Base-by-base conservation (phyloP, 2,113 vertebrate genomes). In the Colinus virginianus region DNA sequence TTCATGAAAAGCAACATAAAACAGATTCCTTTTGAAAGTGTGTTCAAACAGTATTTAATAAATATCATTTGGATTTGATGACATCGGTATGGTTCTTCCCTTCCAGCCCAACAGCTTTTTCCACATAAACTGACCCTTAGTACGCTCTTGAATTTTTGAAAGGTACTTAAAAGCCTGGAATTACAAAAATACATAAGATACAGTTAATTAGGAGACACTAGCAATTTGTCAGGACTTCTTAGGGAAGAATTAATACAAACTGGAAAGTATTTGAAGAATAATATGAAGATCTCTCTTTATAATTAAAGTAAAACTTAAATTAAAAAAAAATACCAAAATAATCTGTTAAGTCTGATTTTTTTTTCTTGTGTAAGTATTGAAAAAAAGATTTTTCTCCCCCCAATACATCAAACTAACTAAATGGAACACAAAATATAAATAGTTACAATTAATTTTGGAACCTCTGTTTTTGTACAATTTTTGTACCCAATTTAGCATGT, bases 71-170 rank as follows among this genome's bases (percentile, higher is more conserved):
- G 1, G 34, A 53, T 5, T 32, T 51, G 1, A 74, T 15, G 20
- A 70, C 67, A 18, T 8, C 7, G 9, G 1, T 13, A 14, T 21
- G 4, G 77, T 83, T 86, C 34, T 45, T 38, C 32, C 32, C 12
- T 72, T 19, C 13, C 0, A 0, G 13, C 6, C 7, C 53, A 28
- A 12, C 8, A 1, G 1, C 20, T 13, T 68, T 87, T 91, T 84
- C 71, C 53, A 59, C 4, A 23, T 21, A 21, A 79, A 53, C 8
- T 62, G 93, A 32, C 3, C 3, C 3, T 42, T 64, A 42, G 28
- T 1, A 48, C 55, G 36, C 23, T 79, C 72, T 55, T 64, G 15
- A 76, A 25, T 42, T 67, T 22, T 69, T 78, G 45, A 74, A 84
- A 78, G 9, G 0, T 51, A 53, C 80, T 64, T 34, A 17, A 62